A percentile compares a stretch with the other conserved stretches of the same genome.
Evolutionary conservation across 1,140 invertebrate genomes (phyloP).

Genomic region (Belonocnema kinseyi): DNA sequence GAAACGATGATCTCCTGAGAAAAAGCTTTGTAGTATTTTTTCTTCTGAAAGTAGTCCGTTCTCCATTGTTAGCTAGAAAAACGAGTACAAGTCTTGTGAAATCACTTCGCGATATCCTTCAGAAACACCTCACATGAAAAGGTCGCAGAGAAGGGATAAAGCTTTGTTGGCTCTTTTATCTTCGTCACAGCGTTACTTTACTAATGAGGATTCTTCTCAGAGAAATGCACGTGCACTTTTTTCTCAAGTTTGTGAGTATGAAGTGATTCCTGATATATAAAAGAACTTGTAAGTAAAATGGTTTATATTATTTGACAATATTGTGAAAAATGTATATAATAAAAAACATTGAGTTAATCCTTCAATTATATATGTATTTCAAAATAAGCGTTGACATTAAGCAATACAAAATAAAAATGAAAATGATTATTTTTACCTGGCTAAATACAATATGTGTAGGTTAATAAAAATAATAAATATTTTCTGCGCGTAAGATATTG

Average conservation of each 20-base stretch:
- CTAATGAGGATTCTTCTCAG: conserved; percentile 17
- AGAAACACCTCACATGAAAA: conserved; percentile 4
- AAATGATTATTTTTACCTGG: no score
- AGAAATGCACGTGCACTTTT: background rate
- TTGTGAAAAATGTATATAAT: no score
- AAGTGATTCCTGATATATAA: no score
- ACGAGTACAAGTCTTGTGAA: conserved; percentile 23
- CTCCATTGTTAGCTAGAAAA: conserved; percentile 16
- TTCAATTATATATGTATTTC: no score
- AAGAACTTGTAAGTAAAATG: no score
- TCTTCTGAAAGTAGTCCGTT: conserved; percentile 11
- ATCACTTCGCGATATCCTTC: conserved; percentile 24
- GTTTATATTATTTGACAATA: no score
- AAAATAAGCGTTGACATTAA: no score
- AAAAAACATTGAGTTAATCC: no score
- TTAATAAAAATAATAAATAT: background rate
- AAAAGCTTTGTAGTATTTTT: background rate
- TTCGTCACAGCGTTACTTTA: conserved; percentile 13
- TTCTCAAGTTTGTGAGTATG: background rate
- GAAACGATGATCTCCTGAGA: background rate
- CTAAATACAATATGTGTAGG: no score
- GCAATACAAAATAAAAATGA: no score
- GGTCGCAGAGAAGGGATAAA: background rate
- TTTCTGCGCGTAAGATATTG: background rate
- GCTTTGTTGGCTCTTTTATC: conserved; percentile 27